phyloP scores from a whole-genome alignment of 2,888 invertebrate species.

The Trichogramma evanescens region DNA sequence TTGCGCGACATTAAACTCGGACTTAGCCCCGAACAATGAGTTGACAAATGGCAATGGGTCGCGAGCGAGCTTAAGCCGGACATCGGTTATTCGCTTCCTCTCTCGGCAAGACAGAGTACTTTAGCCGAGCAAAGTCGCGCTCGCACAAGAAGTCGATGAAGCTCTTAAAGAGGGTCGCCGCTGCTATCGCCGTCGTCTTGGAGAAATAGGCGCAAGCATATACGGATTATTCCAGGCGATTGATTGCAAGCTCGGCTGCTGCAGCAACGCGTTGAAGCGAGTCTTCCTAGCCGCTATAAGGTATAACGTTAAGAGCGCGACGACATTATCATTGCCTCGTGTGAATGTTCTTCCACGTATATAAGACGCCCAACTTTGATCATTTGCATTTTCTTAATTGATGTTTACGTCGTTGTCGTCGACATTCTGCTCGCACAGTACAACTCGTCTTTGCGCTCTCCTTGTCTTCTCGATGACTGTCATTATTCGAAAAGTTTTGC shows the following conservation, averaged over 20 bases:
- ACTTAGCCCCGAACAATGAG: conserved; percentile 42
- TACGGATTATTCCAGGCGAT: conserved; percentile 21
- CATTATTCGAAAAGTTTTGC: background rate
- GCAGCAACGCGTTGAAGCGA: too few species aligned
- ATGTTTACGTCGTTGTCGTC: background rate
- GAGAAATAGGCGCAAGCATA: conserved; percentile 8
- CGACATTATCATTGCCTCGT: conserved; percentile 6
- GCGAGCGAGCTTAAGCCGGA: conserved; percentile 34
- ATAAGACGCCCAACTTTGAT: background rate
- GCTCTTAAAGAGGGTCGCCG: conserved; percentile 15
- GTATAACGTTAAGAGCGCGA: conserved; percentile 1
- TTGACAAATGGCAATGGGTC: conserved; percentile 42
- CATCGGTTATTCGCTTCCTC: conserved; percentile 30
- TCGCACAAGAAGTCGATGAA: conserved; percentile 4
- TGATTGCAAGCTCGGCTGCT: conserved; percentile 14
- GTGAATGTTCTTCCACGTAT: background rate
- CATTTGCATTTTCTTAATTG: conserved; percentile 19
- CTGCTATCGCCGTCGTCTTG: conserved; percentile 12
- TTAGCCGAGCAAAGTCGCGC: too few species aligned
- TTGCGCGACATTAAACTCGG: conserved; percentile 46
- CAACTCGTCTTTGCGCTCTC: background rate
- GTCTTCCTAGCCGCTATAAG: too few species aligned
- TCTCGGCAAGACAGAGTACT: too few species aligned
- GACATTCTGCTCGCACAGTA: background rate
- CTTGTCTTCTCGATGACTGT: background rate